Evolutionary conservation across 2,113 vertebrate species (phyloP).

Genomic region (Ictidomys tridecemlineatus): DNA sequence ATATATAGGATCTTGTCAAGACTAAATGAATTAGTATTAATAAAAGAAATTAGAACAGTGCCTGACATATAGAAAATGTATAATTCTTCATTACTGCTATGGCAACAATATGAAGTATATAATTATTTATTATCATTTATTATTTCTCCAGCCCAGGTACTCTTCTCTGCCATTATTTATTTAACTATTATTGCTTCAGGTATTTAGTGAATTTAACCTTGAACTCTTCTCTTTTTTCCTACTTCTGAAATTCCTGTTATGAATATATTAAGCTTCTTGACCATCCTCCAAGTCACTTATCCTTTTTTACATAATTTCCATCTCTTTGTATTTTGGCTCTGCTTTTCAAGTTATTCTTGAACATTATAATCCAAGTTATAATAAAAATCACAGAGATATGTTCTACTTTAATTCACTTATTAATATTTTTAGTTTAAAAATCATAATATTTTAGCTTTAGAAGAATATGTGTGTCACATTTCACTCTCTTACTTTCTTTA

Average conservation of each 20-base stretch:
- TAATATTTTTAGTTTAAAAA: conserved; percentile 5
- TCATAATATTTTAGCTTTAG: background rate
- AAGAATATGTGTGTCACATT: background rate
- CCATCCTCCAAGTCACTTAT: background rate
- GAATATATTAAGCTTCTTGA: background rate
- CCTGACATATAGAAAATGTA: background rate
- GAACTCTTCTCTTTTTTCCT: background rate
- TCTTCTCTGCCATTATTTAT: background rate
- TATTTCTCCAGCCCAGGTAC: background rate
- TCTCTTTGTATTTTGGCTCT: background rate
- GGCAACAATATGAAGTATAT: background rate
- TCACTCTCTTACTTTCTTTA: background rate
- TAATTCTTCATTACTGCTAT: background rate
- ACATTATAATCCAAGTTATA: background rate
- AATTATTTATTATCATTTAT: background rate
- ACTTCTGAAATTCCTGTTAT: background rate
- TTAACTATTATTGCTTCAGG: background rate
- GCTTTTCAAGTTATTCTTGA: conserved; percentile 20
- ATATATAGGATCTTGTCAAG: background rate
- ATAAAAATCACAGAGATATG: background rate
- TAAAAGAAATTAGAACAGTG: background rate
- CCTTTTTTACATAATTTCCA: background rate
- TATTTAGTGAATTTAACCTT: conserved; percentile 4
- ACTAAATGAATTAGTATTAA: background rate
- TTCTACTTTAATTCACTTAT: background rate